Percentiles rank a stretch among this genome's conserved stretches.
Evolutionary conservation across 35 echinoderm and acorn worm genomes (phyloP).

Genomic region (Eucidaris tribuloides): DNA sequence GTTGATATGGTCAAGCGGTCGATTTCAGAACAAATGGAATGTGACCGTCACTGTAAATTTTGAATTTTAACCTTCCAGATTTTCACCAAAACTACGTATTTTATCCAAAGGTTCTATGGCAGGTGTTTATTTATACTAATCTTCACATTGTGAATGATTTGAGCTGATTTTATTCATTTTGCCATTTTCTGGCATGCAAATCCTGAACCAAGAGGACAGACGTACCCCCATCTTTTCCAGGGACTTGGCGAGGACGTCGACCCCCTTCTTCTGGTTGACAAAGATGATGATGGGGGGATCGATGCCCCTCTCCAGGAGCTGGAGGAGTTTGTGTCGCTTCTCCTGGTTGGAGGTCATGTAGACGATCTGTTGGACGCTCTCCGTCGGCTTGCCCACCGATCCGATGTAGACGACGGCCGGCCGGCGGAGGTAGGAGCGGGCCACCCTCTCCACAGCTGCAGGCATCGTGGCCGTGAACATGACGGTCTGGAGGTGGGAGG

Average conservation of each 20-base stretch:
- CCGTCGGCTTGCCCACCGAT: slow-evolving; percentile 84
- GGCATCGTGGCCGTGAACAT: slow-evolving; percentile 99
- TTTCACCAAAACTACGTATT: too few relatives aligned
- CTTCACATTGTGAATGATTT: too few relatives aligned
- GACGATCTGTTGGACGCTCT: slow-evolving; percentile 85
- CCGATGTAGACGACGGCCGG: slow-evolving; percentile 96
- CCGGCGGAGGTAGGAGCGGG: slow-evolving; percentile 78
- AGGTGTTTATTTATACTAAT: too few relatives aligned
- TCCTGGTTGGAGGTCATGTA: slow-evolving; percentile 90
- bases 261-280: slow-evolving; percentile 99
- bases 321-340: slow-evolving; percentile 84
- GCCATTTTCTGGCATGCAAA: too few relatives aligned
- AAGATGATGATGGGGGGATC: slow-evolving; percentile 99
- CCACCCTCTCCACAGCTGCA: slow-evolving; percentile 92
- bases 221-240: slow-evolving; percentile 97
- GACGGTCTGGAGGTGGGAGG: slow-evolving; percentile 59
- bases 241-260: slow-evolving; percentile 91
- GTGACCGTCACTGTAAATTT: too few relatives aligned
- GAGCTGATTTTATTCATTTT: too few relatives aligned
- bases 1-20: too few relatives aligned
- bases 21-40: too few relatives aligned
- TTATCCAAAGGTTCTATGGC: too few relatives aligned
- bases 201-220: too few relatives aligned
- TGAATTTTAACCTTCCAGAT: too few relatives aligned
- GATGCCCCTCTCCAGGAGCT: slow-evolving; percentile 78